Evolutionary conservation across 1,140 invertebrate genomes (phyloP).

Genomic region (Lepidotrigona ventralis): DNA sequence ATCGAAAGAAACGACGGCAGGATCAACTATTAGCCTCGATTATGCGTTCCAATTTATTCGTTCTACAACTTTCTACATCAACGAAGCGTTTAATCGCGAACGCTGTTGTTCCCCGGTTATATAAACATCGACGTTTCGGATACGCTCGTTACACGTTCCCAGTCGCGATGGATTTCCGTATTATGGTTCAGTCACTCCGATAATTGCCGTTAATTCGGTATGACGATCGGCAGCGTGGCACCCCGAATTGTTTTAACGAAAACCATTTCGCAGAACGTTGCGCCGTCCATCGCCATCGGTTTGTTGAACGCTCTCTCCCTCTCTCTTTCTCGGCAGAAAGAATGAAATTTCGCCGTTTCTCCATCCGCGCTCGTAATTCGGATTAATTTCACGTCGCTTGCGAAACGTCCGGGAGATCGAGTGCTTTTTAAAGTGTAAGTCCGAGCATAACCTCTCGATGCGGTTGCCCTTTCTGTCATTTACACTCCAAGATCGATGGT

Average conservation of each 20-base stretch:
- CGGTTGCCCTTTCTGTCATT: not conserved
- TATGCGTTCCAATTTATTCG: not conserved
- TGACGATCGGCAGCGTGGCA: slow-evolving; percentile 37
- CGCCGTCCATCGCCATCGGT: not conserved
- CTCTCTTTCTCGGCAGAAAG: not conserved
- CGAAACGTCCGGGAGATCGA: not conserved
- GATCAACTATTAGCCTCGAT: not conserved
- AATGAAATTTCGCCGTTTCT: slow-evolving; percentile 6
- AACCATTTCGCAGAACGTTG: slow-evolving; percentile 27
- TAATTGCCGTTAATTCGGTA: slow-evolving; percentile 55
- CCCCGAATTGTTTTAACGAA: slow-evolving; percentile 52
- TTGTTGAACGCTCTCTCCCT: not conserved
- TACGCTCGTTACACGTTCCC: not conserved
- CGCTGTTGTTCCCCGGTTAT: not conserved
- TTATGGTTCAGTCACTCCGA: slow-evolving; percentile 24
- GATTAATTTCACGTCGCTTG: slow-evolving; percentile 16
- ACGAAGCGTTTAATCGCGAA: not conserved
- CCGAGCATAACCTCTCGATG: not conserved
- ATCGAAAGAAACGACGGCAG: not conserved
- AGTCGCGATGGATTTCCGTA: slow-evolving; percentile 1
- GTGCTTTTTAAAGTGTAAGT: not conserved
- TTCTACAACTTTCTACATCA: not conserved
- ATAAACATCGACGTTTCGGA: not conserved
- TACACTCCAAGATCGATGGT: slow-evolving; percentile 20
- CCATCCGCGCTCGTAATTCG: slow-evolving; percentile 11